Evolutionary conservation across 2,888 invertebrate species (phyloP), one percentile per base, ranked within the genome.

Genomic region (Parnassius glacialis): DNA sequence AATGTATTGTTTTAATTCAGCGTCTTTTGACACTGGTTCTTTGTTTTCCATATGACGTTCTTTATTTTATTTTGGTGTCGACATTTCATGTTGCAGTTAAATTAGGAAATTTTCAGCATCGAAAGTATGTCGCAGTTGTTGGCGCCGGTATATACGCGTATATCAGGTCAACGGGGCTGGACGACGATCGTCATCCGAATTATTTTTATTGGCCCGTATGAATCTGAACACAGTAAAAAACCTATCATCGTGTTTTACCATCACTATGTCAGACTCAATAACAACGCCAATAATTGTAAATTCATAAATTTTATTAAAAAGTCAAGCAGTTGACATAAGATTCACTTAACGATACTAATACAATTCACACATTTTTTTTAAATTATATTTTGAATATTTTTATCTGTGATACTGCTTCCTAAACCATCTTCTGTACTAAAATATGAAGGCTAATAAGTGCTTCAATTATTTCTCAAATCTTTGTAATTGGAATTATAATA

Each of bases 41-140:
- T 67, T 67, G 66, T 69, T 64, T 67, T 59, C 48, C 45, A 59
- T 16, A 20, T 16, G 16, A 53, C 13, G 57, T 57, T 42, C 34
- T 67, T 59, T 64, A 13, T 57, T 62, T 67, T 62, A 64, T 64
- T 64, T 67, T 59, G 63, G 64, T 70, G 64, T 69, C 65, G 68
- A 70, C 71, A 71, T 70, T 73, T 68, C 65, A 71, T 72, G 69
- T 71, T 75, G 72, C 67, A 73, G 67, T 73, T 73, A 78, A 78
- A 80, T 79, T 80, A 70, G 80, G 77, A 77, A 79, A 78, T 80
- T 79, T 82, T 83, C 76, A 73, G 67, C 67, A 64, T 65, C 57
- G 69, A 78, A 86, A 84, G 79, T 84, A 74, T 87, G 85, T 82
- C 87, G 79, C 82, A 79, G 77, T 81, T 76, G 81, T 82, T 80